Percentiles rank a stretch among this genome's conserved stretches.
Evolutionary conservation across 2,113 vertebrate species (phyloP).

Genomic region (Cyphomyrus plagiostoma): DNA sequence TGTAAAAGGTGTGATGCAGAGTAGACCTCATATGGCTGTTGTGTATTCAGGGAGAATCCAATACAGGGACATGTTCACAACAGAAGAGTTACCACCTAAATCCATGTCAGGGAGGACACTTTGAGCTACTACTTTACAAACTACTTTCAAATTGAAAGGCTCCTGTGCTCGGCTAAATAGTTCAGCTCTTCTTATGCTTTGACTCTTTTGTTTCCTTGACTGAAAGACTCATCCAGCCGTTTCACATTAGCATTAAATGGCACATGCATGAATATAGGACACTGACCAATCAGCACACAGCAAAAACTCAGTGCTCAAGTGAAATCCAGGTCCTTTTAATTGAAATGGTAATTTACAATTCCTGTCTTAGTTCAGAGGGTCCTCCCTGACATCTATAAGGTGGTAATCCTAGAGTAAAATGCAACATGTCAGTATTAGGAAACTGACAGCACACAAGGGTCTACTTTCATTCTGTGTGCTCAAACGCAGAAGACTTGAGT

Average conservation of each 20-base stretch:
- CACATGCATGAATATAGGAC: too few species aligned
- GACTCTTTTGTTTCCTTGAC: not conserved
- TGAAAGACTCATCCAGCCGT: not conserved
- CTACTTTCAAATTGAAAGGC: not conserved
- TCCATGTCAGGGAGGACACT: not conserved
- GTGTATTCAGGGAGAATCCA: not conserved
- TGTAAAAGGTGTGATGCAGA: not conserved
- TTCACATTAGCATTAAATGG: too few species aligned
- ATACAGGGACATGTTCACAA: not conserved
- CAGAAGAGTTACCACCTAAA: not conserved
- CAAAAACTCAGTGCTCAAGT: not conserved
- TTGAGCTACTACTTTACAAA: not conserved
- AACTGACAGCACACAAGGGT: too few species aligned
- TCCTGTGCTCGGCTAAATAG: not conserved
- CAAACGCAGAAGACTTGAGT: not conserved
- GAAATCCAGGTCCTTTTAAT: too few species aligned
- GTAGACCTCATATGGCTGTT: not conserved
- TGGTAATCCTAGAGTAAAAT: too few species aligned
- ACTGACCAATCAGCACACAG: not conserved
- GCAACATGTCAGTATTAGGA: too few species aligned
- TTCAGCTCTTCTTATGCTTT: not conserved
- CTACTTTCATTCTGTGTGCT: too few species aligned
- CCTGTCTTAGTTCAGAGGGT: too few species aligned
- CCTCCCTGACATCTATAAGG: too few species aligned
- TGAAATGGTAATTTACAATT: too few species aligned